phyloP scores from a whole-genome alignment of 2,113 vertebrate species.

The Percopsis transmontana region DNA sequence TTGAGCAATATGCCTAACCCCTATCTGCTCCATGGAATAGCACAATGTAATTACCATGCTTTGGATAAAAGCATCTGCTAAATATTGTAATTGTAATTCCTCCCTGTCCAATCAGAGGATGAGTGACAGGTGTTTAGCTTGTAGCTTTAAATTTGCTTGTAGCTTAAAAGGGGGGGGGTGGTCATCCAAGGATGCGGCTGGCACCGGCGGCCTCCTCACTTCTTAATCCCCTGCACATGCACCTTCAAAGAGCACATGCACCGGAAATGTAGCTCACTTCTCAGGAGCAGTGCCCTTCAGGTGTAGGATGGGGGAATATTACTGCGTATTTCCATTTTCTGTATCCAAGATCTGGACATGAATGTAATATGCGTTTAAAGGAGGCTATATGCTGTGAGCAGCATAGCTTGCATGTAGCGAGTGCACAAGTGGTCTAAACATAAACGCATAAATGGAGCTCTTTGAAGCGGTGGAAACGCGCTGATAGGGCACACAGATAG shows the following conservation, averaged over 20 bases:
- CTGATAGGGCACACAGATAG: constrained; percentile 35
- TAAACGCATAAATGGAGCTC: constrained; percentile 22
- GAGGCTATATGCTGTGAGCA: constrained; percentile 4
- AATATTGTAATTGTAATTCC: too few species aligned
- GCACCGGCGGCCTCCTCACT: not conserved
- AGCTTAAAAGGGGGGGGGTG: too few species aligned
- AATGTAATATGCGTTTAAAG: constrained; percentile 45
- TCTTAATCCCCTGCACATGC: not conserved
- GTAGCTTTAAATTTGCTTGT: too few species aligned
- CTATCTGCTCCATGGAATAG: too few species aligned
- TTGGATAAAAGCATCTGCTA: too few species aligned
- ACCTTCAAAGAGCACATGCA: not conserved
- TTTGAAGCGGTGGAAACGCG: constrained; percentile 43
- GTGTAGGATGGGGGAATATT: not conserved
- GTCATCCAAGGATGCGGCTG: too few species aligned
- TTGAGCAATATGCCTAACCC: too few species aligned
- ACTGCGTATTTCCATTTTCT: constrained; percentile 1
- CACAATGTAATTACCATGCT: too few species aligned
- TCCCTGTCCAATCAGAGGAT: too few species aligned
- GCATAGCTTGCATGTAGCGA: constrained; percentile 13
- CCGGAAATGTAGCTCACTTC: too few species aligned
- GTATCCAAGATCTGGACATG: constrained; percentile 6
- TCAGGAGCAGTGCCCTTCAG: too few species aligned
- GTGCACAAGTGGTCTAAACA: constrained; percentile 18
- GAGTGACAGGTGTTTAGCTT: too few species aligned